Base-by-base conservation (phyloP, 2,888 invertebrate genomes). In the Anoplius nigerrimus region DNA sequence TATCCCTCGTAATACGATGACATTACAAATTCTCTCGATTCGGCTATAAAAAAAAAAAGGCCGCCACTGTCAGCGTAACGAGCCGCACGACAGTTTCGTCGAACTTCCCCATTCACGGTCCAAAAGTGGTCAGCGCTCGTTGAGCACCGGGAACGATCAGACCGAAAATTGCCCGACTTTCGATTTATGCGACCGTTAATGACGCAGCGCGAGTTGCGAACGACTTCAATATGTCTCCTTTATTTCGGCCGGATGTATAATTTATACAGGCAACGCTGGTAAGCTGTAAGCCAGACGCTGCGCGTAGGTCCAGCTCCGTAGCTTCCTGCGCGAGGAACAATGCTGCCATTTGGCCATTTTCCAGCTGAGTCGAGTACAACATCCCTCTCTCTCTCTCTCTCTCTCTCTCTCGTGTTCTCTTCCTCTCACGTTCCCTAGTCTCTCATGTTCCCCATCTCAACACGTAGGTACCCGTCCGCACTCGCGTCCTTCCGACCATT, bases 311-410 rank as follows among this genome's bases (percentile, higher is more conserved):
- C 48, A 22, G 24, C 18, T 54, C 34, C 52, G 34, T 59, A 62
- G 62, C 75, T 69, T 59, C 69, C 64, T 52, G 60, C 63, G 24
- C 64, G 62, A 65, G 55, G 78, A 78, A 76, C 76, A 80, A 80
- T 73, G 70, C 66, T 61, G 46, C 68, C 60, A 66, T 74, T 80
- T 80, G 80, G 80, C 76, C 34, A 54, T 62, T 56, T 67, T 80
- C 80, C 80, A 80, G 59, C 62, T n/a, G n/a, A 56, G 48, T 52
- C 21, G 46, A 54, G 62, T 42, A 52, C 21, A 18, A 21, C 46
- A 22, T 48, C 57, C 22, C 24, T n/a, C n/a, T n/a, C n/a, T n/a
- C n/a, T n/a, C n/a, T n/a, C n/a, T n/a, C 53, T 21, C 53, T 13
- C 53, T 22, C 53, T 21, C n/a, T 20, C 48, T 48, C 48, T 15